Evolutionary conservation across 2,113 vertebrate genomes (phyloP).

Genomic region (Mugil cephalus): DNA sequence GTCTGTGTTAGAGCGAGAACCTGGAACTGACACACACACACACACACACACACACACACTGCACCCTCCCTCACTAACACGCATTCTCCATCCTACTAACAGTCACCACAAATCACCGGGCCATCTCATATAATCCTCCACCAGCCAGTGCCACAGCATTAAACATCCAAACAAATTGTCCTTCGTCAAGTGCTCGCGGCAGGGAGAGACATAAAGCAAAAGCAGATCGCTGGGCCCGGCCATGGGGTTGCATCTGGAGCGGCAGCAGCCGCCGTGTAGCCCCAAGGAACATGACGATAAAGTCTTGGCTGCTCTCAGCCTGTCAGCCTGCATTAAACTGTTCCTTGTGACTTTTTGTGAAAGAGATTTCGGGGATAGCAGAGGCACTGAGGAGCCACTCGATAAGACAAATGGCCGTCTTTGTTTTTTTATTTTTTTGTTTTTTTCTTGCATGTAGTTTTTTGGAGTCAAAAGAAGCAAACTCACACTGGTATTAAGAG

Average conservation of each 20-base stretch:
- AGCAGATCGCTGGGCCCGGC: slow-evolving; percentile 47
- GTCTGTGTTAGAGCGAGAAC: slow-evolving; percentile 62
- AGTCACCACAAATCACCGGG: slow-evolving; percentile 76
- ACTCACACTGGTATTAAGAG: slow-evolving; percentile 13
- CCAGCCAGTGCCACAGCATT: slow-evolving; percentile 69
- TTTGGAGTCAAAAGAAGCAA: slow-evolving; percentile 26
- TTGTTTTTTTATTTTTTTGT: not conserved
- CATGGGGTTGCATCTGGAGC: slow-evolving; percentile 31
- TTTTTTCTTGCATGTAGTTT: not conserved
- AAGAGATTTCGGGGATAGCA: slow-evolving; percentile 54
- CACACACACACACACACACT: slow-evolving; percentile 31
- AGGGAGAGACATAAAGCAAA: slow-evolving; percentile 73
- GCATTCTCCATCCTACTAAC: slow-evolving; percentile 58
- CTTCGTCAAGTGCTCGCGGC: slow-evolving; percentile 68
- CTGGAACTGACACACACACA: slow-evolving; percentile 52
- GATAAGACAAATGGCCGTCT: slow-evolving; percentile 29
- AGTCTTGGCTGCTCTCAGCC: slow-evolving; percentile 40
- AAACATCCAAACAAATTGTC: slow-evolving; percentile 82
- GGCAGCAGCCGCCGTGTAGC: slow-evolving; percentile 41
- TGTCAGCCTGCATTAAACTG: slow-evolving; percentile 49
- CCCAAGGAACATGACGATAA: slow-evolving; percentile 42
- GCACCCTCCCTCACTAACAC: slow-evolving; percentile 10
- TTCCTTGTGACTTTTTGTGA: slow-evolving; percentile 30
- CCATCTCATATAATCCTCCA: slow-evolving; percentile 78
- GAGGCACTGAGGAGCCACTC: slow-evolving; percentile 42